Conservation (phyloP, 2,113 vertebrate genomes). For the Syngnathoides biaculeatus region DNA sequence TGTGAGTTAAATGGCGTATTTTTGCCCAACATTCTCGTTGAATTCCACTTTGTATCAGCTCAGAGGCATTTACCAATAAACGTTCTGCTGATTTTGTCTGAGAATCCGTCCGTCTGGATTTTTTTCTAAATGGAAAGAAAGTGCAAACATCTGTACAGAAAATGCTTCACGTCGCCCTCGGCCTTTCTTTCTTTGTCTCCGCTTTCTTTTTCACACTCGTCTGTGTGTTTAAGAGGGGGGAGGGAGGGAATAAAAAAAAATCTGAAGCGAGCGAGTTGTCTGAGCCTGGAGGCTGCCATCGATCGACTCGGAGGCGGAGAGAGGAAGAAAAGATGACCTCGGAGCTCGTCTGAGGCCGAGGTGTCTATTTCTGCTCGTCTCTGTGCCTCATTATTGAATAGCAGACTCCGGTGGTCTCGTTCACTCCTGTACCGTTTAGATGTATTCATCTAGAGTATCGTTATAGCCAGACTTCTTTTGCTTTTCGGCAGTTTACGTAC, state of each 20-base stretch:
- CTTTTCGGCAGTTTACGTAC: background rate
- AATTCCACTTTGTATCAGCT: background rate
- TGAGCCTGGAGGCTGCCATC: conserved; percentile 59
- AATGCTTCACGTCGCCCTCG: conserved; percentile 1
- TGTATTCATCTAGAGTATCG: background rate
- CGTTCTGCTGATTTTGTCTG: background rate
- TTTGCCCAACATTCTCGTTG: background rate
- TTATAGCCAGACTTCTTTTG: background rate
- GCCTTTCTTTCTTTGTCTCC: conserved; percentile 2
- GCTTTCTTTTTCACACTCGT: conserved; percentile 29
- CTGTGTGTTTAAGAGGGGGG: conserved; percentile 54
- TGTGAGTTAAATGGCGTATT: background rate
- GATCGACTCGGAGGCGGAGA: conserved; percentile 51
- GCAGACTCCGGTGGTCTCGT: conserved; percentile 5
- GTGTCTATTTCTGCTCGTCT: conserved; percentile 59
- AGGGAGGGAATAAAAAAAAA: conserved; percentile 25
- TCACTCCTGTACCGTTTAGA: background rate
- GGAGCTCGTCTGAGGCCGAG: conserved; percentile 48
- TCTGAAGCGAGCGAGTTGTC: conserved; percentile 32
- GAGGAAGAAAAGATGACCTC: conserved; percentile 26
- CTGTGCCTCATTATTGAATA: conserved; percentile 45
- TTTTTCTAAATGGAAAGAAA: background rate
- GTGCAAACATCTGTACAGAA: background rate
- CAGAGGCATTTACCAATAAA: background rate
- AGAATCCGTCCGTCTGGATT: background rate